Conservation (phyloP, 2,797 vertebrate species). For the Ctenochaetus hawaiiensis region DNA sequence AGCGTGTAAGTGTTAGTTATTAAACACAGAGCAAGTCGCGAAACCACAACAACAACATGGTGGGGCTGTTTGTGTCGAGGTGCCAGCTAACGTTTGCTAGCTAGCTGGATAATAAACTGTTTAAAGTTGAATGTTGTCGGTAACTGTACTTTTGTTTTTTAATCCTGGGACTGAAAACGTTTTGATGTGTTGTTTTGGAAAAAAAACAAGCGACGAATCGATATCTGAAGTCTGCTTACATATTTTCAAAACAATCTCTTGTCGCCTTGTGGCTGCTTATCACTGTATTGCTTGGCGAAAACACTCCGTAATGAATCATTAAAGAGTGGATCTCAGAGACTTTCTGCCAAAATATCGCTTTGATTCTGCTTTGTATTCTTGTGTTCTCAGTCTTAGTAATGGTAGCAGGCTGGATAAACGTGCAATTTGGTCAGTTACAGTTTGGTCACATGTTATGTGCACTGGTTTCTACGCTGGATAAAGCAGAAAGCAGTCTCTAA, state of each 20-base stretch:
- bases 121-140: conserved; percentile 50
- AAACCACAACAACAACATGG: conserved; percentile 78
- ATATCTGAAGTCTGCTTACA: neutral
- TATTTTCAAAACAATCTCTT: conserved; percentile 70
- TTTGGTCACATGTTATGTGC: conserved; percentile 22
- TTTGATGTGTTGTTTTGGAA: accelerated
- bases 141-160: neutral
- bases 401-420: conserved; percentile 24
- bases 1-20: conserved; percentile 2
- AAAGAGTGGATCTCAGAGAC: too few relatives aligned
- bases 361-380: too few relatives aligned
- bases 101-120: conserved; percentile 9
- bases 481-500: conserved; percentile 29
- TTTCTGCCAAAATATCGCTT: too few relatives aligned
- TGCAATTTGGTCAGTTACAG: conserved; percentile 50
- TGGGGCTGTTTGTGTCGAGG: conserved; percentile 62
- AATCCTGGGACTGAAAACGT: accelerated
- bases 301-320: conserved; percentile 10
- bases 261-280: conserved; percentile 50
- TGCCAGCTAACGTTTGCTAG: conserved; percentile 68
- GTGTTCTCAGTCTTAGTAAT: too few relatives aligned
- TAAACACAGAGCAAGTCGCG: conserved; percentile 53
- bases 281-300: conserved; percentile 7
- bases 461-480: conserved; percentile 21
- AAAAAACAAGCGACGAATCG: neutral